These are phyloP conservation scores for Anabacerthia variegaticeps DNA, from an alignment of 2,797 vertebrate genomes.

Conservation along the genomic window DNA sequence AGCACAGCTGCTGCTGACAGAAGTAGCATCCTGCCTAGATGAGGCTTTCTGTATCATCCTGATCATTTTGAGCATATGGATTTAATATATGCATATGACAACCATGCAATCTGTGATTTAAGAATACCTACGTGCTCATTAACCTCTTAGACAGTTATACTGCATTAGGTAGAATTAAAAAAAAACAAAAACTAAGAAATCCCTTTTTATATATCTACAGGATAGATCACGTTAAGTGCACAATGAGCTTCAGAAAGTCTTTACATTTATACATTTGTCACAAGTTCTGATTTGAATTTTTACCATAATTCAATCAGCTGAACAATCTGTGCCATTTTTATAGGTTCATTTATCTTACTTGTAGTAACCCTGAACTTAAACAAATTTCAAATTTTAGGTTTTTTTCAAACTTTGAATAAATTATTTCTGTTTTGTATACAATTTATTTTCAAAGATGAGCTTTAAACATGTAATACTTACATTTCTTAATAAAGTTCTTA, in stretches of 20 bases:
- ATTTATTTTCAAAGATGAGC: not conserved
- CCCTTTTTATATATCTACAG: conserved; percentile 27
- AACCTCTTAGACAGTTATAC: conserved; percentile 62
- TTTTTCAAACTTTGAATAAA: not conserved
- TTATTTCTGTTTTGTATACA: not conserved
- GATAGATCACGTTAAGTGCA: conserved; percentile 1
- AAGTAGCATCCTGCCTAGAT: not conserved
- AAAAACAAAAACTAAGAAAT: conserved; percentile 24
- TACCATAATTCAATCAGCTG: not conserved
- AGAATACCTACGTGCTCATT: conserved; percentile 52
- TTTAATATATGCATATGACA: not conserved
- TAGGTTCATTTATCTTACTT: not conserved
- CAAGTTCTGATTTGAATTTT: not conserved
- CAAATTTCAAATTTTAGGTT: rapidly evolving
- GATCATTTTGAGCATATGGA: not conserved
- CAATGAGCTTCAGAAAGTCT: conserved; percentile 12
- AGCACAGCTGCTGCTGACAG: not conserved
- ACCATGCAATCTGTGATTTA: conserved; percentile 42
- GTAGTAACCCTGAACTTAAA: not conserved
- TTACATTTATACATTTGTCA: not conserved
- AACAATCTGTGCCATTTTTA: not conserved
- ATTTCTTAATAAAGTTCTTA: not conserved
- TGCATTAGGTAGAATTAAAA: conserved; percentile 7
- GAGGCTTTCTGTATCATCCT: not conserved
- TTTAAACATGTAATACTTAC: not conserved